These are phyloP conservation scores for Leptinotarsa defecta DNA, from an alignment of 1,140 invertebrate genomes.

Conservation along the genomic window DNA sequence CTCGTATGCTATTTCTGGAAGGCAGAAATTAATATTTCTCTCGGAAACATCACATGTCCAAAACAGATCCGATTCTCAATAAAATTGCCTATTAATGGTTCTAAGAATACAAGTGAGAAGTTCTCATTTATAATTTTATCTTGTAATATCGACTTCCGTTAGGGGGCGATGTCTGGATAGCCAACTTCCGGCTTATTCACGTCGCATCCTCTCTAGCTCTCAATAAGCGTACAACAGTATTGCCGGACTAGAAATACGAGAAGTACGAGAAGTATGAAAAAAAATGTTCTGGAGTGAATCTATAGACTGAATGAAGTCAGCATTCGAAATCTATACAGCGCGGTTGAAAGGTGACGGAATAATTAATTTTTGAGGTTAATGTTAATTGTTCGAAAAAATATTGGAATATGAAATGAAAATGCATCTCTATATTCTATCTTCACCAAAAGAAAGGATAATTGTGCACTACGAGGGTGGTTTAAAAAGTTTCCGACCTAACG, in stretches of 20 bases:
- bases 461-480: too few relatives aligned
- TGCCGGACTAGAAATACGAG: slow-evolving; percentile 12
- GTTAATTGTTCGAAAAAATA: too few relatives aligned
- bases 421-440: too few relatives aligned
- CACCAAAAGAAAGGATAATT: too few relatives aligned
- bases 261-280: too few relatives aligned
- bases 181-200: slow-evolving; percentile 36
- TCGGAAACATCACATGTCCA: not conserved
- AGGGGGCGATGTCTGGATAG: slow-evolving; percentile 36
- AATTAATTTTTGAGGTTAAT: too few relatives aligned
- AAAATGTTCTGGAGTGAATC: too few relatives aligned
- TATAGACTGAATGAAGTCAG: too few relatives aligned
- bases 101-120: slow-evolving; percentile 9
- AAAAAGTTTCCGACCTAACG: too few relatives aligned
- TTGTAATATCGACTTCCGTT: slow-evolving; percentile 33
- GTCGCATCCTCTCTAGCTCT: slow-evolving; percentile 29
- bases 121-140: slow-evolving; percentile 32
- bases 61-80: not conserved
- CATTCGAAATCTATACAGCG: too few relatives aligned
- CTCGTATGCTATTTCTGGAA: not conserved
- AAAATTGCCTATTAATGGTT: slow-evolving; percentile 7
- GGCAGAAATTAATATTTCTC: not conserved
- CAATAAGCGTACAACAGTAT: not conserved
- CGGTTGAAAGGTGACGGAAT: too few relatives aligned
- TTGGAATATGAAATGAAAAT: too few relatives aligned